Base-by-base conservation (phyloP, 2,113 vertebrate species). In the Carlito syrichta region DNA sequence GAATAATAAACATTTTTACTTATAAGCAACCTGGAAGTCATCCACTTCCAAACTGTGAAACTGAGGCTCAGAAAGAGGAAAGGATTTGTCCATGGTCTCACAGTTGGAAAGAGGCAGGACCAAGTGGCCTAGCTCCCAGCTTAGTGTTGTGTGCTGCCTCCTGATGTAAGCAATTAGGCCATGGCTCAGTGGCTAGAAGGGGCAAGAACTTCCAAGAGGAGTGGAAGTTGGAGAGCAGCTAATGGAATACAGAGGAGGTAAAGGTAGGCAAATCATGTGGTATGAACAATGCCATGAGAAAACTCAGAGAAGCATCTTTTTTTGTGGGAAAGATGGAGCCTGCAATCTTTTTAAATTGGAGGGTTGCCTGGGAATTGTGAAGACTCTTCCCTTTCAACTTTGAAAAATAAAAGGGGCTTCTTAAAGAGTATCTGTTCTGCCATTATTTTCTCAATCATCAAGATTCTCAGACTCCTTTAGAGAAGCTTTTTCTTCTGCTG, bases 361-460 rank as follows among this genome's bases (percentile, higher is more conserved):
- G 4, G 23, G 43, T 91, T 94, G 35, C 50, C 43, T 79, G 52
- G 74, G 32, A 93, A 60, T 88, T 95, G 19, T 82, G 63, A 95
- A 94, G 9, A 66, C 23, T 32, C 63, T 23, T 96, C 32, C 52
- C 76, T 96, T 96, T 90, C 45, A 96, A 77, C 60, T 74, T 82
- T 69, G 45, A 84, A 85, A 85, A 96, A 90, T 76, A 89, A 91
- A 95, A n/a, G n/a, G 9, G 38, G 4, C 7, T 95, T 52, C 73
- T 63, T 23, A n/a, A 85, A 54, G 32, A 25, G 1, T 87, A 32
- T 81, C 94, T 94, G 60, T 86, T 92, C 86, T 92, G 58, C 48
- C 73, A 92, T 95, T 96, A 79, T 96, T 96, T 89, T 84, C 50
- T 73, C 79, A 25, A 63, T 97, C 88, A 88, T 77, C 73, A 91